A percentile compares a stretch with the other conserved stretches of the same genome.
Conservation (phyloP, 1,140 invertebrate genomes). For the Caenorhabditis briggsae region DNA sequence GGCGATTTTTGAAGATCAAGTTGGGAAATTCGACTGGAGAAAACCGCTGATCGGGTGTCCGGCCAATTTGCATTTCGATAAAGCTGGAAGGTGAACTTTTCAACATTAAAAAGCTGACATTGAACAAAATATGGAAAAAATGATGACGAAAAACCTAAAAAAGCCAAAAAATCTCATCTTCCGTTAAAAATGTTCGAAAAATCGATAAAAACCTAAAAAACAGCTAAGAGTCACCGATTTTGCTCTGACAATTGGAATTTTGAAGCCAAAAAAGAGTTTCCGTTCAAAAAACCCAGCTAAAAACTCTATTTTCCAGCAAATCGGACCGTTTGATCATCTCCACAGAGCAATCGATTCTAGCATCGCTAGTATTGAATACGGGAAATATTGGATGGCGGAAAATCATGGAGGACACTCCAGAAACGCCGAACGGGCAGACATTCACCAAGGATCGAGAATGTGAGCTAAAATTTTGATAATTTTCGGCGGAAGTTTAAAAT, state of each 20-base stretch:
- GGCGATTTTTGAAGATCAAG: constrained; percentile 42
- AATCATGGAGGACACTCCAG: not conserved
- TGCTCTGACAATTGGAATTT: not conserved
- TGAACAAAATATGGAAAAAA: not conserved
- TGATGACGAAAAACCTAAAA: not conserved
- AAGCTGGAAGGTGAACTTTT: constrained; percentile 24
- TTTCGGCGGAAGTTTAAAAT: too few species aligned
- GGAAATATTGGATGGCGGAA: constrained; percentile 31
- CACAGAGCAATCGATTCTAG: constrained; percentile 2
- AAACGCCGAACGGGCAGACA: not conserved
- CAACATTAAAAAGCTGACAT: not conserved
- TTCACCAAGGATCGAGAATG: constrained; percentile 47
- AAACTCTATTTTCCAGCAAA: constrained; percentile 22
- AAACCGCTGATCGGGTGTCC: constrained; percentile 41
- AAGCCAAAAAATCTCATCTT: too few species aligned
- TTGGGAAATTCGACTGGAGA: constrained; percentile 44
- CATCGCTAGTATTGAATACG: constrained; percentile 11
- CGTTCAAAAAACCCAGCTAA: too few species aligned
- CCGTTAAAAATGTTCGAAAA: not conserved
- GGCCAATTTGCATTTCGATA: constrained; percentile 7
- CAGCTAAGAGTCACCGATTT: too few species aligned
- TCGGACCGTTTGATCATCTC: constrained; percentile 20
- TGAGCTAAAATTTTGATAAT: not conserved
- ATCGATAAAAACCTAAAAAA: not conserved
- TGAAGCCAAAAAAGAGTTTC: too few species aligned